Conservation (phyloP, 2,888 invertebrate species). For the Leucania comma region DNA sequence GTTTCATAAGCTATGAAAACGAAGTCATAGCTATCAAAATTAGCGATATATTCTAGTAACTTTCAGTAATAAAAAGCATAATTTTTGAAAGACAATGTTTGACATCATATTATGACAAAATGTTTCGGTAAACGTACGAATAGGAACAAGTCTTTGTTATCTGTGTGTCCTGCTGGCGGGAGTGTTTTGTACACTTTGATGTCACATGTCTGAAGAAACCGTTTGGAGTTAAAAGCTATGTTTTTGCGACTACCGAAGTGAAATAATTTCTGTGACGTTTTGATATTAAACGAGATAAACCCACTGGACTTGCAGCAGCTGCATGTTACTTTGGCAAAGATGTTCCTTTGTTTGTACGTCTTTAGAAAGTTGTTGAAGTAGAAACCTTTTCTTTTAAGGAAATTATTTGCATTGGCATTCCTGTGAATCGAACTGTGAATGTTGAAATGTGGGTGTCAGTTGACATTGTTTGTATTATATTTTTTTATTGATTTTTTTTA, state of each 20-base stretch:
- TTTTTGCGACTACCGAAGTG: conserved; percentile 17
- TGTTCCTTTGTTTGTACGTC: conserved; percentile 25
- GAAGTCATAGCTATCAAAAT: not conserved
- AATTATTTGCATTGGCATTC: conserved; percentile 23
- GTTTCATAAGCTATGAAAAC: not conserved
- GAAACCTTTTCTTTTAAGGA: conserved; percentile 31
- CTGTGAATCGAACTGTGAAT: conserved; percentile 22
- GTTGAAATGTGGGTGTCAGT: not conserved
- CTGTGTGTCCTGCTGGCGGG: not conserved
- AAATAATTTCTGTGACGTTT: conserved; percentile 41
- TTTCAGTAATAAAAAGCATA: not conserved
- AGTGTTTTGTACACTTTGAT: conserved; percentile 32
- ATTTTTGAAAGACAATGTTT: conserved; percentile 2
- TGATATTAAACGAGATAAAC: conserved; percentile 23
- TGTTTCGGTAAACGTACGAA: not conserved
- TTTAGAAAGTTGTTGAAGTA: conserved; percentile 24
- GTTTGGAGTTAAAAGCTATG: conserved; percentile 31
- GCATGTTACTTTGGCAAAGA: conserved; percentile 17
- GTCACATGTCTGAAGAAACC: conserved; percentile 29
- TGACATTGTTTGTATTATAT: not conserved
- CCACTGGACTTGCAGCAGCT: not conserved
- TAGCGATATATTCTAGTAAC: not conserved
- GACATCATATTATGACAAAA: conserved; percentile 17
- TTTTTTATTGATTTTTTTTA: not conserved
- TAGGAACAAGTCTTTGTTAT: conserved; percentile 24